Base-by-base conservation (phyloP, 2,797 vertebrate species). In the Sebastes itinus region DNA sequence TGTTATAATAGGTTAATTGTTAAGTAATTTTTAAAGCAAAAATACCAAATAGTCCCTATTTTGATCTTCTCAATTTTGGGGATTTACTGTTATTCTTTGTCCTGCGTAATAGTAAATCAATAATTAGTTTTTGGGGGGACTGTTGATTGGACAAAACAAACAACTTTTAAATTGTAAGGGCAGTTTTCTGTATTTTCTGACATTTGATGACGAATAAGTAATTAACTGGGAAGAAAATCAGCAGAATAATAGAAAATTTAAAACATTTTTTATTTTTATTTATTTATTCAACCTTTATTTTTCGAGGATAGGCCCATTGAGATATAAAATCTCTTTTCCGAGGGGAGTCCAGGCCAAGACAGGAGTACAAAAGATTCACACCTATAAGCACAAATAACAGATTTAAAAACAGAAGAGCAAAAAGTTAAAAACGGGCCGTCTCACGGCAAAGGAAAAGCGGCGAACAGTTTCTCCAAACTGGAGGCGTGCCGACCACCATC, bases 401-500 rank as follows among this genome's bases (percentile, higher is more conserved):
- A 38, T 0, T 38, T 38, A 14, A 38, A 38, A 38, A 6, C 5
- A 38, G 10, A 38, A 38, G 35, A 11, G 35, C 35, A 38, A 38
- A 38, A 38, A 38, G 35, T 14, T 38, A 38, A 38, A 38, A 38
- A 6, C 0, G 12, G 12, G 35, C 35, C 35, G 38, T 42, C 38
- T 42, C 38, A 42, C 38, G 13, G 14, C 38, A 42, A 42, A 42
- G 38, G 38, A 6, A 42, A 42, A 42, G 38, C 13, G 5, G 38
- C 2, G 14, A 42, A 42, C 35, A 38, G 35, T 0, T 38, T 38
- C 35, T 38, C 12, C 35, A 38, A 38, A 38, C 35, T 38, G 35
- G 35, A 6, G 35, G 5, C 12, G 0, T 38, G 0, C 35, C 35
- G 35, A 38, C 35, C 35, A 13, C 12, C 35, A 38, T 38, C 35